Evolutionary conservation across 2,888 invertebrate genomes (phyloP), one percentile per base, ranked within the genome.

Genomic region (Agrotis clavis): DNA sequence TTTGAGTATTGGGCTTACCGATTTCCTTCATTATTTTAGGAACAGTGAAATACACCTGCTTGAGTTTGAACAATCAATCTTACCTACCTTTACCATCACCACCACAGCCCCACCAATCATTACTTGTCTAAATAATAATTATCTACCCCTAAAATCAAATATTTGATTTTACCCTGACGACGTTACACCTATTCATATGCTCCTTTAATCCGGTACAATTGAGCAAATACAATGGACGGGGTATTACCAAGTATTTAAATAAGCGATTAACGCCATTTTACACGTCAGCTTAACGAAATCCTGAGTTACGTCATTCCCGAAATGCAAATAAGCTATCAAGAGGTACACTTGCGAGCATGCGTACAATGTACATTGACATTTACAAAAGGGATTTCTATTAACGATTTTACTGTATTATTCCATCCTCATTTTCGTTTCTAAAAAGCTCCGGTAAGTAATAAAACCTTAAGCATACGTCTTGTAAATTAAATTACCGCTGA

Each of bases 211-310:
- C 86, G 57, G 79, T 71, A 81, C 82, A 81, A 83, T 83, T 82
- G 82, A 84, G 82, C 86, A 83, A 82, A 72, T 82, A 88, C 83
- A 88, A 85, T 85, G 84, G 81, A 84, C 86, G 86, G 90, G 89
- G 88, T 88, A 77, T 87, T 87, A 88, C 83, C 86, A 83, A 89
- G 89, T 90, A 90, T 93, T 93, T 93, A 92, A 90, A 92, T 91
- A 93, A 90, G 85, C 92, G 92, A 92, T 93, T 92, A 93, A 88
- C 88, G 90, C 86, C 92, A 90, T 92, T 92, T 94, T 91, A 92
- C 89, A 88, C 85, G 94, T 94, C 95, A 87, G 93, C 92, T 95
- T 94, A 90, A 81, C 81, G 74, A 86, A 89, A 91, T 88, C 89
- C 89, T 89, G 87, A 90, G 90, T 90, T 89, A 91, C 88, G 85